These are phyloP conservation scores for Notodonta dromedarius DNA, from an alignment of 2,888 invertebrate species.

Conservation along the genomic window DNA sequence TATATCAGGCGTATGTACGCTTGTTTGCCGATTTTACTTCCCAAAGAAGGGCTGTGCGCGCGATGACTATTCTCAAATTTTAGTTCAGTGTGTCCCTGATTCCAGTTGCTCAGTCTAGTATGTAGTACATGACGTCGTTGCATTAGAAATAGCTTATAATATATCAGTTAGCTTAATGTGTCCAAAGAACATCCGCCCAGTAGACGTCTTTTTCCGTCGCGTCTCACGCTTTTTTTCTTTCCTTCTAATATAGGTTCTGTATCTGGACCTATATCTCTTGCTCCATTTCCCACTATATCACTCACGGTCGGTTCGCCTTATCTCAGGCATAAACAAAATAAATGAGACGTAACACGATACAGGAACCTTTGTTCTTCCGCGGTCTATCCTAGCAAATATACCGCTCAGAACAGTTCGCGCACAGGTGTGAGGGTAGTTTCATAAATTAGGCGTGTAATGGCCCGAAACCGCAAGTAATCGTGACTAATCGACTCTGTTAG, in stretches of 20 bases:
- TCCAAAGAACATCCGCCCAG: no score
- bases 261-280: neutral
- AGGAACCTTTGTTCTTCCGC: neutral
- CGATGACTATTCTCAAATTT: no score
- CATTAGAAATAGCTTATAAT: no score
- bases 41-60: no score
- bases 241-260: neutral
- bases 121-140: no score
- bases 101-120: no score
- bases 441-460: constrained; percentile 44
- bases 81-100: no score
- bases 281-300: neutral
- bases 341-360: neutral
- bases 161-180: no score
- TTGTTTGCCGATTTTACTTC: no score
- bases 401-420: neutral
- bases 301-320: neutral
- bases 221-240: no score
- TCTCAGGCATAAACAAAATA: neutral
- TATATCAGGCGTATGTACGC: no score
- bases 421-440: constrained; percentile 25
- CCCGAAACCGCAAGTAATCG: constrained; percentile 46
- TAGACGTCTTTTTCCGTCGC: no score
- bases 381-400: neutral
- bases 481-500: constrained; percentile 24